Evolutionary conservation across 2,888 invertebrate genomes (phyloP), one percentile per base, ranked within the genome.

Genomic region (Ceriagrion tenellum): DNA sequence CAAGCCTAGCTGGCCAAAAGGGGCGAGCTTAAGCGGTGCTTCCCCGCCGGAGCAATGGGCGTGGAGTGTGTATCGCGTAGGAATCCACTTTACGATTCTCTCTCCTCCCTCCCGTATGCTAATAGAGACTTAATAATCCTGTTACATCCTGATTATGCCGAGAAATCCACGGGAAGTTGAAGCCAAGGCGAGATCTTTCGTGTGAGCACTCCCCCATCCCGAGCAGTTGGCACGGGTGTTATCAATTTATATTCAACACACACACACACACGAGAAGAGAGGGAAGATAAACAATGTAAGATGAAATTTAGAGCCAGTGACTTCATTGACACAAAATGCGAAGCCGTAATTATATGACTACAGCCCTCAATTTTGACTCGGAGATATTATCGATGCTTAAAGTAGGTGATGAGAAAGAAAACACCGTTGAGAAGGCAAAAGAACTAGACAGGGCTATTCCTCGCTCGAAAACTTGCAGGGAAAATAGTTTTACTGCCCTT

Each of bases 401-500:
- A 59, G 59, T 16, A 59, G 59, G 20, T 20, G 20, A 59, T 20
- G 59, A 20, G 59, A 59, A 59, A 59, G 59, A 59, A 59, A 59
- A 59, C 20, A 59, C 20, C 59, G 16, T 59, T 69, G n/a, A 69
- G 69, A 26, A 3, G 4, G 20, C 59, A 69, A 69, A n/a, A 69
- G 69, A 59, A 59, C n/a, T 47, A 47, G 69, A 69, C 23, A 59
- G 59, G 20, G 13, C 47, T 26, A 3, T 81, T 81, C 35, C 18
- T 35, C 47, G 81, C 16, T 1, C 81, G 4, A 35, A 35, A 35
- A 35, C 30, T 35, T 35, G 26, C 30, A 35, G 30, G 35, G 81
- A 81, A 81, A 81, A 81, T 16, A 81, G 16, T 81, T 81, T 81
- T 81, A 81, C 81, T 30, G 35, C 81, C 81, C 81, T 81, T 69